Evolutionary conservation across 2,113 vertebrate genomes (phyloP).

Genomic region (Hippocampus guttulatus): DNA sequence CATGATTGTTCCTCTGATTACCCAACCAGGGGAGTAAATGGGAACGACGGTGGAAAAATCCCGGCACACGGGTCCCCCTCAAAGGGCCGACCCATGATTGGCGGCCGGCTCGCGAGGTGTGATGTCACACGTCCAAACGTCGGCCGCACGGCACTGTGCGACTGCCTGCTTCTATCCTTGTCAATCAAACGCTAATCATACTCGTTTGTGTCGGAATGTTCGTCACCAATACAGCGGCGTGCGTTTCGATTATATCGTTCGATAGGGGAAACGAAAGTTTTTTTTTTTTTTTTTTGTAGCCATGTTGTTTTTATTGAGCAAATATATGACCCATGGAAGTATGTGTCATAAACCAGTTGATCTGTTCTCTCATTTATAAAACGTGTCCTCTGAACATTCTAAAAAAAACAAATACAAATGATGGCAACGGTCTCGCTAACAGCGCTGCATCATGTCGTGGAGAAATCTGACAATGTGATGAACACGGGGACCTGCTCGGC

Average conservation of each 20-base stretch:
- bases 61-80: background rate
- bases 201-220: background rate
- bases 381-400: too few species aligned
- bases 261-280: too few species aligned
- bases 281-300: too few species aligned
- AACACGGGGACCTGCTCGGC: conserved; percentile 83
- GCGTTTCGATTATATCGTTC: background rate
- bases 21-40: background rate
- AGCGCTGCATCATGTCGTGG: conserved; percentile 72
- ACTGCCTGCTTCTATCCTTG: background rate
- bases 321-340: too few species aligned
- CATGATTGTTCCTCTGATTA: background rate
- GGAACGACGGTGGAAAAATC: background rate
- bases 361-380: too few species aligned
- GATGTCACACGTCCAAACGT: background rate
- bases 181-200: background rate
- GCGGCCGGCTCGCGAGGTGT: background rate
- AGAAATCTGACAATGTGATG: conserved; percentile 81
- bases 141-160: background rate
- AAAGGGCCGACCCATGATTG: background rate
- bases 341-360: too few species aligned
- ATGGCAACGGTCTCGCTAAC: background rate
- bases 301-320: too few species aligned
- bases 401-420: background rate
- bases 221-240: background rate